Evolutionary conservation across 2,113 vertebrate genomes (phyloP).

Genomic region (Neopipo cinnamomea): DNA sequence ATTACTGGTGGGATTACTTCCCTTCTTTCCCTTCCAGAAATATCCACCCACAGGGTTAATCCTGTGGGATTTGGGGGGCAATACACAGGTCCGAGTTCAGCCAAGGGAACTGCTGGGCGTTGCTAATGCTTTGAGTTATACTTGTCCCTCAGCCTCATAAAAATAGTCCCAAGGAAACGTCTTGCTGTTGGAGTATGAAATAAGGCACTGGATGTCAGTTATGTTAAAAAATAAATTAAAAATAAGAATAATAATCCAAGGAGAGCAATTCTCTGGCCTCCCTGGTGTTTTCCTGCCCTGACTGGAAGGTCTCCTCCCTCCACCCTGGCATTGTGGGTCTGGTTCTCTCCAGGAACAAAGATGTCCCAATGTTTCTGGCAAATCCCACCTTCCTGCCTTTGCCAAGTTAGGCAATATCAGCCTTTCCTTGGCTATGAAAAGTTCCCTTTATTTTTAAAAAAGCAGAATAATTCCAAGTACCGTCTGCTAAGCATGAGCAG

Average conservation of each 20-base stretch:
- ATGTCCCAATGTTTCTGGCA: background rate
- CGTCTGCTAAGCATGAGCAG: background rate
- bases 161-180: background rate
- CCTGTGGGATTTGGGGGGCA: background rate
- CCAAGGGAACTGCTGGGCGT: background rate
- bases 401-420: background rate
- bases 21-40: background rate
- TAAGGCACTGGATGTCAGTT: background rate
- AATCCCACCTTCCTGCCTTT: background rate
- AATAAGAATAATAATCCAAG: background rate
- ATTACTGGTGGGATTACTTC: background rate
- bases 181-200: background rate
- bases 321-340: accelerated
- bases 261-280: background rate
- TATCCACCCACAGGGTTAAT: background rate
- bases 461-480: background rate
- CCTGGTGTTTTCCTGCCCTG: background rate
- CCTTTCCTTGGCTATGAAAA: background rate
- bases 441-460: background rate
- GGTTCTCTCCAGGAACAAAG: background rate
- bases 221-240: background rate
- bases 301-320: background rate
- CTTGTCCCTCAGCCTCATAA: background rate
- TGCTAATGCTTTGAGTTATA: background rate
- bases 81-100: accelerated